Evolutionary conservation across 2,888 invertebrate genomes (phyloP).

Genomic region (Lepas anatifera): DNA sequence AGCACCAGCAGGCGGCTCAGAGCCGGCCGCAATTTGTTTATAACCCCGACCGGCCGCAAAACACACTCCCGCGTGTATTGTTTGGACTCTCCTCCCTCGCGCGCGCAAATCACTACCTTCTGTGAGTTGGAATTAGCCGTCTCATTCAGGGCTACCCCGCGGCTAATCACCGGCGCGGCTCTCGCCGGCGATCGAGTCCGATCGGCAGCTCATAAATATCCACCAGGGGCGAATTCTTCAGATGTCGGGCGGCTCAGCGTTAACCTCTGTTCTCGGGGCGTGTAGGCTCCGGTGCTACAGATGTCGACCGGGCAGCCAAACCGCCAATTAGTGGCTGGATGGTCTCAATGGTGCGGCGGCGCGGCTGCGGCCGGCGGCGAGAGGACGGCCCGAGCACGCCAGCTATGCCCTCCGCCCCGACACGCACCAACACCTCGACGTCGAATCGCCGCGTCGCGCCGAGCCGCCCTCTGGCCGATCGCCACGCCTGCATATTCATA

Average conservation of each 20-base stretch:
- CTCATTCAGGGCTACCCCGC: neutral
- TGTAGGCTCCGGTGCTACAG: neutral
- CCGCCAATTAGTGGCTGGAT: neutral
- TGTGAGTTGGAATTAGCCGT: neutral
- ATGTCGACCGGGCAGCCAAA: neutral
- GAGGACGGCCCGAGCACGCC: neutral
- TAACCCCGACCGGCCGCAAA: neutral
- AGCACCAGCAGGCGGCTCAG: too few species aligned
- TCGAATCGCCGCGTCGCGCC: neutral
- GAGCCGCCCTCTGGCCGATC: neutral
- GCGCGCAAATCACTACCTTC: conserved; percentile 5
- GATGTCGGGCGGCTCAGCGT: neutral
- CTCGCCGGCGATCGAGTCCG: neutral
- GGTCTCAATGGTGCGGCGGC: neutral
- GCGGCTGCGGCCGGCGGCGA: neutral
- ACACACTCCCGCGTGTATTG: neutral
- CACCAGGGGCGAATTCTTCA: neutral
- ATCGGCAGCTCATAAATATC: conserved; percentile 6
- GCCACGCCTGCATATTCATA: conserved; percentile 8
- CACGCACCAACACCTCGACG: neutral
- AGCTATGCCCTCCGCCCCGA: neutral
- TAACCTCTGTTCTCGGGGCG: neutral
- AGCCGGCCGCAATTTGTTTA: neutral
- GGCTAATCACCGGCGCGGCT: neutral
- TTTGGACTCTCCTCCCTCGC: neutral